phyloP scores from a whole-genome alignment of 37 sponge, comb jelly and placozoan genomes.

The Mnemiopsis leidyi region DNA sequence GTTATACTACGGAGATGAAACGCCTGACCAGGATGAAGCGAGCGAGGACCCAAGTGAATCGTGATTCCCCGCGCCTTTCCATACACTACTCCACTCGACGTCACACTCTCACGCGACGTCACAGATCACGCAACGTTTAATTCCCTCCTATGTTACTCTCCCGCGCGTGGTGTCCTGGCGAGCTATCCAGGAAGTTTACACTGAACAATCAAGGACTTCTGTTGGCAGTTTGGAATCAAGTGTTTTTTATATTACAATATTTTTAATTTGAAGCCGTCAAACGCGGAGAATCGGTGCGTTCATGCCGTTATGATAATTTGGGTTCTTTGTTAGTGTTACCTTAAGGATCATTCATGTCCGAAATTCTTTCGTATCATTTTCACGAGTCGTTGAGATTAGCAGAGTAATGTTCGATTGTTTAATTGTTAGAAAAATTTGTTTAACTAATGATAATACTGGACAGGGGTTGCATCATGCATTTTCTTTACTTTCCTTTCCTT shows the following conservation, averaged over 20 bases:
- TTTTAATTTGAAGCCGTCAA: constrained; percentile 11
- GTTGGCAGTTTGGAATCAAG: constrained; percentile 44
- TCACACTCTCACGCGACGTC: background rate
- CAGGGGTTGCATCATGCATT: too few species aligned
- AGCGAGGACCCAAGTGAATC: background rate
- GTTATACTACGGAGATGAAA: background rate
- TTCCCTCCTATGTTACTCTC: too few species aligned
- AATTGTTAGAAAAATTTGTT: too few species aligned
- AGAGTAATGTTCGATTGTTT: too few species aligned
- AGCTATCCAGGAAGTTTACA: too few species aligned
- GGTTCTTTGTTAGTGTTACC: background rate
- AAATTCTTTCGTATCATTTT: background rate
- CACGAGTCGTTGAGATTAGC: too few species aligned
- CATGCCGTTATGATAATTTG: background rate
- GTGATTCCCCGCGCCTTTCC: too few species aligned
- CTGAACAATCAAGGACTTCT: background rate
- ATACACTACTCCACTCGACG: too few species aligned
- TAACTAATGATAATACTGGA: too few species aligned
- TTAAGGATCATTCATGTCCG: background rate
- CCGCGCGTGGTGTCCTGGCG: background rate
- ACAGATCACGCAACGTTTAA: too few species aligned
- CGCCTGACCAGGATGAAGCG: background rate
- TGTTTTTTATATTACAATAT: constrained; percentile 64
- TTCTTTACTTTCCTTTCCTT: too few species aligned
- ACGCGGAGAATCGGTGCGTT: background rate